Percentiles rank a stretch among this genome's conserved stretches.
Evolutionary conservation across 2,888 invertebrate species (phyloP).

Genomic region (Polymixis lichenea): DNA sequence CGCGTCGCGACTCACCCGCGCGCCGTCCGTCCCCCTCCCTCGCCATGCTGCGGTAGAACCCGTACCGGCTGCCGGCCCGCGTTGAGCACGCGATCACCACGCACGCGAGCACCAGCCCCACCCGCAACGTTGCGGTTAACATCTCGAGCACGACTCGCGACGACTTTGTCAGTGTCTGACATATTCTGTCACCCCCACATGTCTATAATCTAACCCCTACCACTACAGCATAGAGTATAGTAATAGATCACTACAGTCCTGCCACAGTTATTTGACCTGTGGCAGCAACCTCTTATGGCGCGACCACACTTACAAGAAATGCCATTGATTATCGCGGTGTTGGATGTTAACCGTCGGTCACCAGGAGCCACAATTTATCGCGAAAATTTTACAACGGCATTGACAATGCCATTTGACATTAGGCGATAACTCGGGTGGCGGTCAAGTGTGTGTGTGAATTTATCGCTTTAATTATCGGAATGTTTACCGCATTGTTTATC

Average conservation of each 20-base stretch:
- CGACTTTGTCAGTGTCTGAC: background rate
- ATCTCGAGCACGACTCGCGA: background rate
- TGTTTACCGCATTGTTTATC: too few species aligned
- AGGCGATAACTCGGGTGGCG: too few species aligned
- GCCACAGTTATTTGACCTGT: background rate
- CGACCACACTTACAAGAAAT: too few species aligned
- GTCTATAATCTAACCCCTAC: too few species aligned
- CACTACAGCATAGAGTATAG: too few species aligned
- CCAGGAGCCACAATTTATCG: too few species aligned
- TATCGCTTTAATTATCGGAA: too few species aligned
- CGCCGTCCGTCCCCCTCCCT: conserved; percentile 18
- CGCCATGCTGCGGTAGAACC: conserved; percentile 46
- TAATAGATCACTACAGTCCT: background rate
- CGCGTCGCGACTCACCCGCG: conserved; percentile 72
- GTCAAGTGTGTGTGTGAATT: too few species aligned
- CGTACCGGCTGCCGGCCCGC: conserved; percentile 30
- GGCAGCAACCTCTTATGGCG: background rate
- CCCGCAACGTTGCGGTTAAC: background rate
- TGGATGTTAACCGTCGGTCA: too few species aligned
- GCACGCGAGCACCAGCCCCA: conserved; percentile 4
- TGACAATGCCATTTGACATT: too few species aligned
- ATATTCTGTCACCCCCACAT: background rate
- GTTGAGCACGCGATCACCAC: conserved; percentile 35
- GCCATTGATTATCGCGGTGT: too few species aligned
- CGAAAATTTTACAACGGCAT: too few species aligned